Evolutionary conservation across 2,888 invertebrate genomes (phyloP).

Genomic region (Alsophila aescularia): DNA sequence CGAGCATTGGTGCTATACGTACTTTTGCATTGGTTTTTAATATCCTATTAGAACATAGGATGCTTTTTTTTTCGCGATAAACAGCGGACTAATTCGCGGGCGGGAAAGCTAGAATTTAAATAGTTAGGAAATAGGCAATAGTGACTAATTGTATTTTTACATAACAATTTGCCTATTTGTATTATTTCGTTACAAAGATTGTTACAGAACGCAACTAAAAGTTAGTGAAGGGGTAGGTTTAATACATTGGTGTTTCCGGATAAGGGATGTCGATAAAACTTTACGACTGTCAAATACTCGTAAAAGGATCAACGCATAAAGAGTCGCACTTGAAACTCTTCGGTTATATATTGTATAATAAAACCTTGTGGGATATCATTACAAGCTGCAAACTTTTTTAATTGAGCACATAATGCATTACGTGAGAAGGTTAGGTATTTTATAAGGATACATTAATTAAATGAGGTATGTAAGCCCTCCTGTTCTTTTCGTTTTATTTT

Average conservation of each 20-base stretch:
- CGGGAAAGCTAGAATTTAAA: no score
- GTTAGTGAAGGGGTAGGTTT: constrained; percentile 21
- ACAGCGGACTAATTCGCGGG: no score
- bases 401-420: neutral
- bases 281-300: constrained; percentile 60
- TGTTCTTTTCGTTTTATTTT: no score
- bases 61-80: no score
- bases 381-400: constrained; percentile 20
- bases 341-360: constrained; percentile 16
- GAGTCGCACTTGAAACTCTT: constrained; percentile 46
- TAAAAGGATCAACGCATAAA: constrained; percentile 59
- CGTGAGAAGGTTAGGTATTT: neutral
- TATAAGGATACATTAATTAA: no score
- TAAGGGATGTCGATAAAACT: constrained; percentile 54
- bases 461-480: no score
- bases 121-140: no score
- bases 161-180: no score
- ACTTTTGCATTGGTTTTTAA: no score
- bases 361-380: constrained; percentile 4
- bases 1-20: no score
- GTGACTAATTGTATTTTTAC: no score
- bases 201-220: constrained; percentile 3
- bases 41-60: no score
- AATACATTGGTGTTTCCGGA: constrained; percentile 36
- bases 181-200: neutral